phyloP scores from a whole-genome alignment of 2,113 vertebrate species.

The Globicephala melas region DNA sequence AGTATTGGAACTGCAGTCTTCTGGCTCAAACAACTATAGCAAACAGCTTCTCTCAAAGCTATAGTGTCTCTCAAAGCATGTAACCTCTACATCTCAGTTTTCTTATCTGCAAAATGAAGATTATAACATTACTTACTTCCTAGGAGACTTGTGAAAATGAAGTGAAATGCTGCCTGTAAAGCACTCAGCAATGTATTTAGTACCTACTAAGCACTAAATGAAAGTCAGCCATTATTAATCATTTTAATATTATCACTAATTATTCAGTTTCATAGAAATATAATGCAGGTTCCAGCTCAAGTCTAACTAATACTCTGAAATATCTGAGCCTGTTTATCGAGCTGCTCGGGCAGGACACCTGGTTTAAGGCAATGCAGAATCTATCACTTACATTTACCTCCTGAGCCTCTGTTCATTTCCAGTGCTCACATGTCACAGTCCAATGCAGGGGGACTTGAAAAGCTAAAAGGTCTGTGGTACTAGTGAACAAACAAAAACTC shows the following conservation, averaged over 20 bases:
- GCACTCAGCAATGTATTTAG: neutral
- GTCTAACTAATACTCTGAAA: neutral
- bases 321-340: neutral
- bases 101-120: neutral
- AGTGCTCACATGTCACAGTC: accelerated
- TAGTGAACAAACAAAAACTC: neutral
- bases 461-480: neutral
- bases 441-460: neutral
- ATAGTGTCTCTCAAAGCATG: neutral
- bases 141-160: neutral
- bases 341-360: neutral
- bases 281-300: neutral
- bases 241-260: neutral
- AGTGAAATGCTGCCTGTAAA: neutral
- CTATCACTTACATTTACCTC: neutral
- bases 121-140: neutral
- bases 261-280: neutral
- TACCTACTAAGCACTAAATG: neutral
- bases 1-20: neutral
- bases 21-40: neutral
- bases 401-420: neutral
- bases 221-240: neutral
- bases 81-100: neutral
- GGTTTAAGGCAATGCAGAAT: neutral
- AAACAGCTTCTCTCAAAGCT: neutral